Percentiles rank a stretch among this genome's conserved stretches.
These are phyloP conservation scores for Haliclystus octoradiatus DNA, from an alignment of 30 jellyfish, hydroid and myxozoan species.

Conservation along the genomic window DNA sequence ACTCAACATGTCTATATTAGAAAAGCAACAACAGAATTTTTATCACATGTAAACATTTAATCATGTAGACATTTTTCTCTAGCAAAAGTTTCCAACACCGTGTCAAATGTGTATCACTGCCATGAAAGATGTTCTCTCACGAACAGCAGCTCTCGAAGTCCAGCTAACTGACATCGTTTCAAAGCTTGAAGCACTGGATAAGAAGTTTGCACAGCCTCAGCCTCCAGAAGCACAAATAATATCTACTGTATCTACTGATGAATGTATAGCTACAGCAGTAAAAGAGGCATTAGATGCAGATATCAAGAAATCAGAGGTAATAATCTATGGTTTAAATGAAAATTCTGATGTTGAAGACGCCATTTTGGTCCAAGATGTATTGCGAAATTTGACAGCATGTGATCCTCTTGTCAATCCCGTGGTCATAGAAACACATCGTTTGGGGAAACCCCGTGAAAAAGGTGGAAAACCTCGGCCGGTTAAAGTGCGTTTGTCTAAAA, in stretches of 20 bases:
- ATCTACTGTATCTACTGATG: not conserved
- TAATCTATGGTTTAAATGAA: not conserved
- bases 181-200: not conserved
- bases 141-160: not conserved
- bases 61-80: too few relatives aligned
- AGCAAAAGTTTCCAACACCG: not conserved
- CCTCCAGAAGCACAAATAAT: not conserved
- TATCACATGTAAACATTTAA: too few relatives aligned
- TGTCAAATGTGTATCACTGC: not conserved
- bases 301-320: not conserved
- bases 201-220: not conserved
- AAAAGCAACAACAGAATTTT: too few relatives aligned
- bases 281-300: not conserved
- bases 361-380: not conserved
- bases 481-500: not conserved
- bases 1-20: too few relatives aligned
- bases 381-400: not conserved
- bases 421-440: not conserved
- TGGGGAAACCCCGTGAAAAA: conserved; percentile 1
- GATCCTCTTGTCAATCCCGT: not conserved
- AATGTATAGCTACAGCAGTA: not conserved
- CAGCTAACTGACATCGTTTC: not conserved
- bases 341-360: not conserved
- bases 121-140: not conserved
- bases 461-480: not conserved